A percentile compares a stretch with the other conserved stretches of the same genome.
Conservation (phyloP, 2,113 vertebrate genomes). For the Forbesichthys agassizii region DNA sequence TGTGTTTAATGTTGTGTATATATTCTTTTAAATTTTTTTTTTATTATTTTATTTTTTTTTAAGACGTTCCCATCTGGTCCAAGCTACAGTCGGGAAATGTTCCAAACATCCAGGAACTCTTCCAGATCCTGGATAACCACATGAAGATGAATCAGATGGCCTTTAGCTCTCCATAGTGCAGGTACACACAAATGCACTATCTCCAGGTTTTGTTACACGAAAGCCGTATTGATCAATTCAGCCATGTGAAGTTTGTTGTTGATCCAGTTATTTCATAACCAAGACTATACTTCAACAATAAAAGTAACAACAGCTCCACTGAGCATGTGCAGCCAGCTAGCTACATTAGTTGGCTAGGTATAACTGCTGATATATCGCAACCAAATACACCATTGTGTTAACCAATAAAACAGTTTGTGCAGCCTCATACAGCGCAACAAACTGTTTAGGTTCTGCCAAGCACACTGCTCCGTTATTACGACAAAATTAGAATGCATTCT, state of each 20-base stretch:
- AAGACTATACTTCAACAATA: too few relatives aligned
- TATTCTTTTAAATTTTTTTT: background rate
- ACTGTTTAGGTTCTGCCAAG: too few relatives aligned
- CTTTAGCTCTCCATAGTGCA: slow-evolving; percentile 64
- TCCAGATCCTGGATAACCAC: slow-evolving; percentile 78
- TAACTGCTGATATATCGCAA: too few relatives aligned
- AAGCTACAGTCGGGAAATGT: slow-evolving; percentile 80
- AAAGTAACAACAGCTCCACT: too few relatives aligned
- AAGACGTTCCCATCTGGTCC: slow-evolving; percentile 79
- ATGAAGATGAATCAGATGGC: slow-evolving; percentile 75
- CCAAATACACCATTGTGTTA: too few relatives aligned
- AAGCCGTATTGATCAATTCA: background rate
- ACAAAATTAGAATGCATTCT: too few relatives aligned
- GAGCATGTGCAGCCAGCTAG: too few relatives aligned
- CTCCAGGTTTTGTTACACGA: background rate
- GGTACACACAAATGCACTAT: slow-evolving; percentile 31
- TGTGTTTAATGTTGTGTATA: background rate
- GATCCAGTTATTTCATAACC: background rate
- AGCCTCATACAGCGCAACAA: too few relatives aligned
- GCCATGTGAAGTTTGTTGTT: background rate
- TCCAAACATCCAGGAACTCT: slow-evolving; percentile 79
- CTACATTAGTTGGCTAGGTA: too few relatives aligned
- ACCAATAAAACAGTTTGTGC: too few relatives aligned
- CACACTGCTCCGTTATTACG: too few relatives aligned
- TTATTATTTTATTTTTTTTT: background rate